These are phyloP conservation scores for Bujurquina vittata DNA, from an alignment of 2,113 vertebrate genomes.

Conservation along the genomic window DNA sequence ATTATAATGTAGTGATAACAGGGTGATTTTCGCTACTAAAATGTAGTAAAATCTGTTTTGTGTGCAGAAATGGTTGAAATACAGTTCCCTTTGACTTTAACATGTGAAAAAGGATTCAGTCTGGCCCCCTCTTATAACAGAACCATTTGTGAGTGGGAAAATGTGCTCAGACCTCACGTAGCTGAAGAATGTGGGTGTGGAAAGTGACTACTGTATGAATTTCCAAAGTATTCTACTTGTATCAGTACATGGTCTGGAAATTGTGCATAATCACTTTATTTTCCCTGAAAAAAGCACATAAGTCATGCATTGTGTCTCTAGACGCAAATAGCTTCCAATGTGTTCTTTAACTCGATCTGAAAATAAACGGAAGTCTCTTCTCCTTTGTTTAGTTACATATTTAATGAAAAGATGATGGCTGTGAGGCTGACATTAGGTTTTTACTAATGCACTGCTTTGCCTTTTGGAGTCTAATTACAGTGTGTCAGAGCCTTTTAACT, in stretches of 20 bases:
- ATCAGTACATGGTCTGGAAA: not conserved
- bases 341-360: not conserved
- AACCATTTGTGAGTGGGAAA: conserved; percentile 5
- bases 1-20: too few species aligned
- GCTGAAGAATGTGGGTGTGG: conserved; percentile 8
- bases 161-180: not conserved
- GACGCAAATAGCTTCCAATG: not conserved
- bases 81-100: not conserved
- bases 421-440: not conserved
- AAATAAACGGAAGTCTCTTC: not conserved
- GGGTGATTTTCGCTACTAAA: too few species aligned
- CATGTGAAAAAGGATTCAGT: not conserved
- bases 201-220: not conserved
- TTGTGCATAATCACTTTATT: not conserved
- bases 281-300: not conserved
- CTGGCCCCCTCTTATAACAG: not conserved
- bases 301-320: not conserved
- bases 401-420: not conserved
- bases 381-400: not conserved
- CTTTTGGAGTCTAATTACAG: not conserved
- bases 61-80: too few species aligned
- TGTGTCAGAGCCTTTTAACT: not conserved
- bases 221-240: conserved; percentile 3
- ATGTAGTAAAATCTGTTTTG: too few species aligned
- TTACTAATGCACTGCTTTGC: not conserved